phyloP scores from a whole-genome alignment of 2,888 invertebrate genomes.

The Mactromeris polynyma region DNA sequence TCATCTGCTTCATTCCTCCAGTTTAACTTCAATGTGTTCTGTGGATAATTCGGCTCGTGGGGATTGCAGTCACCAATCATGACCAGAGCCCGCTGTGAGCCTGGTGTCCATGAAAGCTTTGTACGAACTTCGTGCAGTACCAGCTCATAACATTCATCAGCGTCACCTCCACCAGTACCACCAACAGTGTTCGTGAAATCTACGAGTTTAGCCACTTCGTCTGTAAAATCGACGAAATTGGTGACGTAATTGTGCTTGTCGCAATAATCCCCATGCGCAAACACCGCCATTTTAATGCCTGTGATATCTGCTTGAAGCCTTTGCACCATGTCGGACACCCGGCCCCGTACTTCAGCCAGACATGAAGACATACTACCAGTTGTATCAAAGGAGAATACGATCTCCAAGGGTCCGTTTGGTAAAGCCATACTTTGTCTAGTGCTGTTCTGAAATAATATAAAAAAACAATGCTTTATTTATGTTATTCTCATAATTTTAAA shows the following conservation, averaged over 20 bases:
- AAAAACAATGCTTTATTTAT: not conserved
- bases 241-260: slow-evolving; percentile 70
- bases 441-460: not conserved
- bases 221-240: slow-evolving; percentile 70
- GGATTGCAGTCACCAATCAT: slow-evolving; percentile 77
- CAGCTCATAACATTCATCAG: slow-evolving; percentile 60
- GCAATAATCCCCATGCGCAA: slow-evolving; percentile 86
- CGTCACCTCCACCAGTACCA: slow-evolving; percentile 77
- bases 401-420: slow-evolving; percentile 76
- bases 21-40: slow-evolving; percentile 69
- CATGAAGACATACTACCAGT: slow-evolving; percentile 81
- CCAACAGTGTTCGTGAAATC: slow-evolving; percentile 76
- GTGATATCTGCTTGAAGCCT: slow-evolving; percentile 85
- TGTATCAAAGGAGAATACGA: slow-evolving; percentile 83
- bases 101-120: slow-evolving; percentile 74
- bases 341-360: slow-evolving; percentile 76
- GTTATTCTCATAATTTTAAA: too few relatives aligned
- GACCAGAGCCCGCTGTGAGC: slow-evolving; percentile 72
- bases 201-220: slow-evolving; percentile 66
- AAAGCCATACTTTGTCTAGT: slow-evolving; percentile 47
- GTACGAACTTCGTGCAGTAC: slow-evolving; percentile 74
- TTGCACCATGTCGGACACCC: slow-evolving; percentile 81
- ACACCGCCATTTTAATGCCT: slow-evolving; percentile 81
- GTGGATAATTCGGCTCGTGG: slow-evolving; percentile 54
- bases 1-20: slow-evolving; percentile 67